A percentile compares a stretch with the other conserved stretches of the same genome.
These are phyloP conservation scores for Proales similis DNA, from an alignment of 1,140 invertebrate genomes.

Conservation along the genomic window DNA sequence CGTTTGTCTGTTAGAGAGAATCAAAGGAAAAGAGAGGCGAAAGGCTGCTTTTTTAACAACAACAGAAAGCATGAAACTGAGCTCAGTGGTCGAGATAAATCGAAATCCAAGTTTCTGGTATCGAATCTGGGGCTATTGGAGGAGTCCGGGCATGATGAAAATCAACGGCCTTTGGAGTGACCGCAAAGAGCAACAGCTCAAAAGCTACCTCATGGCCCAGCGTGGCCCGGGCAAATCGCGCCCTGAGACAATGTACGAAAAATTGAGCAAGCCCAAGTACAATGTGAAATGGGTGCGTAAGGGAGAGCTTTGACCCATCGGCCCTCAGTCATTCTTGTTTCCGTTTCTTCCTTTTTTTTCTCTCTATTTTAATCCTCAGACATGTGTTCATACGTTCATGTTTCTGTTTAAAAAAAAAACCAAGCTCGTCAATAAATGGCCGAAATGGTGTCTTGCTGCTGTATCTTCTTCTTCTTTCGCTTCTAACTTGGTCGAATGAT, in stretches of 20 bases:
- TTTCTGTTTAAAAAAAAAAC: background rate
- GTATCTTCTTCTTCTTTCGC: no score
- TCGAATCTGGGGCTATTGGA: conserved; percentile 35
- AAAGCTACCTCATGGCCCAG: conserved; percentile 27
- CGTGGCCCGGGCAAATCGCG: conserved; percentile 27
- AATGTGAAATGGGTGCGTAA: conserved; percentile 20
- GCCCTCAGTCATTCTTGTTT: background rate
- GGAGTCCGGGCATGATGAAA: conserved; percentile 11
- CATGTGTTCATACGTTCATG: background rate
- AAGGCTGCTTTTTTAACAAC: no score
- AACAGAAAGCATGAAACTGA: no score
- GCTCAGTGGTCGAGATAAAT: no score
- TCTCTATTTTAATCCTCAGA: background rate
- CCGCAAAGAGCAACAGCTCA: conserved; percentile 26
- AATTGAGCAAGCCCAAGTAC: conserved; percentile 24
- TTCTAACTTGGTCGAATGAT: no score
- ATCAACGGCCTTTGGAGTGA: conserved; percentile 25
- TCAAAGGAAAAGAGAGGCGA: no score
- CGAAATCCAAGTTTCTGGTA: conserved; percentile 33
- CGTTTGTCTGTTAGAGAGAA: no score
- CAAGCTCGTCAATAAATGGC: no score
- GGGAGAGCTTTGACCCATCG: background rate
- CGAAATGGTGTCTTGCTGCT: no score
- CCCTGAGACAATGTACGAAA: conserved; percentile 13
- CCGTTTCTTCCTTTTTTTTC: background rate